These are phyloP conservation scores for Tolmerus cingulatus DNA, from an alignment of 2,888 invertebrate genomes.

Conservation along the genomic window DNA sequence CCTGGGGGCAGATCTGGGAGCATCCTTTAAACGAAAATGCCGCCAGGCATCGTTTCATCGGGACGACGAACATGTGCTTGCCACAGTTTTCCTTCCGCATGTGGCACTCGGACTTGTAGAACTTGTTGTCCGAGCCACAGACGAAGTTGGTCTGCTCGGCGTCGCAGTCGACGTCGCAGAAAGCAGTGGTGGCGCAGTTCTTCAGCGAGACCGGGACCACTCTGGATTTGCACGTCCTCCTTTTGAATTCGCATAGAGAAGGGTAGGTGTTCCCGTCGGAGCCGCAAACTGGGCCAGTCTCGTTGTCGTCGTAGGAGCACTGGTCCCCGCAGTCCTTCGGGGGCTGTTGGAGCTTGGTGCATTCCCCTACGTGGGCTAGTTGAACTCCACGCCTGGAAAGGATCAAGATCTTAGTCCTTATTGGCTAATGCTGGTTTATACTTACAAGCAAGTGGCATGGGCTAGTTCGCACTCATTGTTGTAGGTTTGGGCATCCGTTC, in stretches of 20 bases:
- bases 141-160: constrained; percentile 68
- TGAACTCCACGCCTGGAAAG: constrained; percentile 79
- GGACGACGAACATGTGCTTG: constrained; percentile 90
- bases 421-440: constrained; percentile 3
- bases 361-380: constrained; percentile 87
- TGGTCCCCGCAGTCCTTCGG: constrained; percentile 68
- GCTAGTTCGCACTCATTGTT: constrained; percentile 83
- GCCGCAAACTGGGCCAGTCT: constrained; percentile 81
- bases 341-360: constrained; percentile 71
- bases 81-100: constrained; percentile 93
- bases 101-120: constrained; percentile 88
- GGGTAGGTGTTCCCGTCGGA: constrained; percentile 90
- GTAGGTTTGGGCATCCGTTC: constrained; percentile 87
- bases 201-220: constrained; percentile 83
- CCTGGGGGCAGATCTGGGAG: constrained; percentile 83
- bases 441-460: constrained; percentile 85
- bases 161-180: constrained; percentile 74
- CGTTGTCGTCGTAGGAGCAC: constrained; percentile 68
- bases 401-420: neutral
- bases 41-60: constrained; percentile 83
- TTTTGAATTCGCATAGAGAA: constrained; percentile 85
- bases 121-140: constrained; percentile 89
- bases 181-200: constrained; percentile 85
- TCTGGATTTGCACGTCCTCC: constrained; percentile 84
- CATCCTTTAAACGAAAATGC: constrained; percentile 88